phyloP scores from a whole-genome alignment of 2,888 invertebrate species.

The Drepanosiphum platanoidis region DNA sequence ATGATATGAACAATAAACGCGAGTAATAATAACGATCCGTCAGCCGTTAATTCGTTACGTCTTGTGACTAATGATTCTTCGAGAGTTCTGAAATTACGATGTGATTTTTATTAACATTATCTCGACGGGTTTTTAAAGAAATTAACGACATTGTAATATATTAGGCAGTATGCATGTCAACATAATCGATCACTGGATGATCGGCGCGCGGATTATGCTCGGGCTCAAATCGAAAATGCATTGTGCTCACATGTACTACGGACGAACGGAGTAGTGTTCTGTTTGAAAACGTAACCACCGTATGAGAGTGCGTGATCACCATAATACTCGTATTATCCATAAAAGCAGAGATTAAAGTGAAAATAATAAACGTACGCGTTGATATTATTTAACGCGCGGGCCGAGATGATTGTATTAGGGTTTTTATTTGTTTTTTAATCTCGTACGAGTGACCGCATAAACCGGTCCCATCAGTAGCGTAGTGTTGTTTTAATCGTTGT shows the following conservation, averaged over 20 bases:
- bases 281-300: background rate
- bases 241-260: no score
- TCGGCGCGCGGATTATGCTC: background rate
- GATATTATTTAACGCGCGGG: constrained; percentile 26
- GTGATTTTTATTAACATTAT: no score
- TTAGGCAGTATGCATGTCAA: background rate
- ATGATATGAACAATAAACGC: no score
- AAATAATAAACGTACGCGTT: constrained; percentile 26
- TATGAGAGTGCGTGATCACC: background rate
- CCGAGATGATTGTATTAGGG: constrained; percentile 32
- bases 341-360: background rate
- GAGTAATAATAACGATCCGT: background rate
- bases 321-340: background rate
- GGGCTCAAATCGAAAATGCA: background rate
- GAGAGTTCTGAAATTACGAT: background rate
- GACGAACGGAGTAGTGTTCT: constrained; percentile 9
- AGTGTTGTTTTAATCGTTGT: constrained; percentile 34
- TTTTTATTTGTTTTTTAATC: constrained; percentile 30
- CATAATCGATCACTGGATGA: background rate
- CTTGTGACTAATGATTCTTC: background rate
- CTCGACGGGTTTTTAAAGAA: background rate
- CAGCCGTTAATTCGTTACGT: no score
- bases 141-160: background rate
- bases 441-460: constrained; percentile 23
- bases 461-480: constrained; percentile 60